Evolutionary conservation across 2,797 vertebrate species (phyloP), one percentile per base, ranked within the genome.

Genomic region (Schizothorax lantsangensis): DNA sequence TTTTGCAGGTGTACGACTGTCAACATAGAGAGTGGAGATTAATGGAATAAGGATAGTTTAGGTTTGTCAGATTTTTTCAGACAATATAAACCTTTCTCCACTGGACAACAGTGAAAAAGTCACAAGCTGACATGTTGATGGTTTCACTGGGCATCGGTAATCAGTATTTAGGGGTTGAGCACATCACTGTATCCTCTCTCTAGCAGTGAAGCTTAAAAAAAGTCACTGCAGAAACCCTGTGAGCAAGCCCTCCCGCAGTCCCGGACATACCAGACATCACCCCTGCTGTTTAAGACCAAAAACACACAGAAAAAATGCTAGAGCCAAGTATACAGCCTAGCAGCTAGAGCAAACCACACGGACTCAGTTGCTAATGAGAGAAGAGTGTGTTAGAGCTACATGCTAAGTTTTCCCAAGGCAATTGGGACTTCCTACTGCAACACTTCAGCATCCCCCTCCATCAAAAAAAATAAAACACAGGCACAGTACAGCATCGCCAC

Each of bases 371-470:
- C 92, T 94, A 93, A 94, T 94, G 92, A 93, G 92, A 90, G 91
- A 94, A 89, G 93, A 94, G 92, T 89, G 91, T 94, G 92, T 93
- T 93, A 93, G 88, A 92, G 92, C 88, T 91, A 93, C 92, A 93
- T 79, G 85, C 91, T 91, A 92, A 62, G 83, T 91, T 92, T 91
- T 92, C 89, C 87, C 74, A 90, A 90, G 88, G 89, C 91, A 88
- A 90, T 80, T 89, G 90, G 91, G 90, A 93, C 86, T 87, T 87
- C 54, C 85, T 26, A 78, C 64, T 38, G 78, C 36, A 86, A 72
- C 33, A 68, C 66, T 85, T 47, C 64, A 80, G 83, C 90, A 81
- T 92, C 83, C 91, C 85, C 78, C 36, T 57, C 89, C 36, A 79
- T 82, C 78, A 89, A 87, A 77, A 86, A 89, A 93, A 33, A 79